Percentiles rank a stretch among this genome's conserved stretches.
These are phyloP conservation scores for Spermophilus dauricus DNA, from an alignment of 2,113 vertebrate species.

Conservation along the genomic window DNA sequence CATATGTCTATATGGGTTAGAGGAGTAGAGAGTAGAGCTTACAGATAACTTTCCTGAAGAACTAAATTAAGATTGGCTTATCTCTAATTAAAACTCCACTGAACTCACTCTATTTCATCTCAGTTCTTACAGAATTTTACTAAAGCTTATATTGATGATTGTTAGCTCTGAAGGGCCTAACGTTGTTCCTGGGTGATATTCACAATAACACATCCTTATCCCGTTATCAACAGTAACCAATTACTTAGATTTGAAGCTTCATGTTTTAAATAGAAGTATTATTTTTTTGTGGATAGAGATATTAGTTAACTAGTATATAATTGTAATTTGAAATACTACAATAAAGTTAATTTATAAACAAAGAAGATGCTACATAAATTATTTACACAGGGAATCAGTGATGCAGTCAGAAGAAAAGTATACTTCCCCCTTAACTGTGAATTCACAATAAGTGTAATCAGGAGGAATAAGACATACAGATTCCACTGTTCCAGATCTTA, in stretches of 20 bases:
- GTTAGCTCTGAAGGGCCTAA: neutral
- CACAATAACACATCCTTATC: neutral
- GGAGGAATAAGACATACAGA: neutral
- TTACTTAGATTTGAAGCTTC: neutral
- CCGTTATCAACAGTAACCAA: neutral
- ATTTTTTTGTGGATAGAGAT: neutral
- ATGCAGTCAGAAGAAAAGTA: neutral
- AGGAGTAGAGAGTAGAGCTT: neutral
- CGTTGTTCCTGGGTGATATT: neutral
- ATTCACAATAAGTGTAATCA: neutral
- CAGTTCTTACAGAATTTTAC: neutral
- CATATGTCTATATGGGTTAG: neutral
- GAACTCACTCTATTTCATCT: neutral
- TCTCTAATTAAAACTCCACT: slow-evolving; percentile 38
- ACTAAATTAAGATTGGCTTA: slow-evolving; percentile 31
- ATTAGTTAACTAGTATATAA: neutral
- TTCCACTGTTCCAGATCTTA: neutral
- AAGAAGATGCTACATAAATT: neutral
- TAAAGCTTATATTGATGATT: neutral
- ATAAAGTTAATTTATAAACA: neutral
- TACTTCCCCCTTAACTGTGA: neutral
- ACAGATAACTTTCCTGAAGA: neutral
- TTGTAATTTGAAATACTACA: neutral
- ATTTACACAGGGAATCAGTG: neutral
- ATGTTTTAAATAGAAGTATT: neutral